These are phyloP conservation scores for Melikaiella ostensackeni DNA, from an alignment of 2,888 invertebrate genomes.

Conservation along the genomic window DNA sequence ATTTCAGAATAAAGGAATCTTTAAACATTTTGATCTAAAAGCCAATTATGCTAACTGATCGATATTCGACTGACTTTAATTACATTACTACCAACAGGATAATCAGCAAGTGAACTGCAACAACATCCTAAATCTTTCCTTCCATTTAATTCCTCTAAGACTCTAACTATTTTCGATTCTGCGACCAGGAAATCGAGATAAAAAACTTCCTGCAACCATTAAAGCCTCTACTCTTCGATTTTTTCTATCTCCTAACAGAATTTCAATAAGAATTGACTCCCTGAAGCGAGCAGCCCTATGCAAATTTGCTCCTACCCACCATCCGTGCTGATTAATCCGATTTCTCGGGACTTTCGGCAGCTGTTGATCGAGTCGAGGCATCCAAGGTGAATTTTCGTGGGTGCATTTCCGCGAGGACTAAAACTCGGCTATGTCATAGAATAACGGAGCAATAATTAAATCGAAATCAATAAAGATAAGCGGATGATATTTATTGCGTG, in stretches of 20 bases:
- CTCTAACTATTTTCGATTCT: background rate
- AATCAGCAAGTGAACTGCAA: background rate
- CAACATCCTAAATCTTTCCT: background rate
- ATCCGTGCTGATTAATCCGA: constrained; percentile 5
- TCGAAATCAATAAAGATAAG: constrained; percentile 58
- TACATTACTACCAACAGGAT: background rate
- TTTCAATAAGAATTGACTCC: constrained; percentile 23
- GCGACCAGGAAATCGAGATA: background rate
- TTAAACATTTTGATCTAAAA: background rate
- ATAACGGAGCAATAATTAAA: constrained; percentile 54
- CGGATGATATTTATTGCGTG: constrained; percentile 62
- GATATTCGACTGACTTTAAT: background rate
- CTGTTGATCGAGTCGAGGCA: constrained; percentile 2
- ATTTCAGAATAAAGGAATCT: background rate
- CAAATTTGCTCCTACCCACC: constrained; percentile 10
- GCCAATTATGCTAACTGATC: too few species aligned
- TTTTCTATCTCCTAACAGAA: background rate
- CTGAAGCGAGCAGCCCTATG: constrained; percentile 9
- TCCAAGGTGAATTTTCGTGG: constrained; percentile 14
- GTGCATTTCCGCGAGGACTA: constrained; percentile 1
- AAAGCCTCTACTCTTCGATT: background rate
- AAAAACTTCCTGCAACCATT: background rate
- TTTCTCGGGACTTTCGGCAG: background rate
- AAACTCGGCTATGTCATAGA: background rate
- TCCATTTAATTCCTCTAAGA: background rate